Percentiles rank a stretch among this genome's conserved stretches.
These are phyloP conservation scores for Schlechtendalia chinensis DNA, from an alignment of 1,140 invertebrate genomes.

Conservation along the genomic window DNA sequence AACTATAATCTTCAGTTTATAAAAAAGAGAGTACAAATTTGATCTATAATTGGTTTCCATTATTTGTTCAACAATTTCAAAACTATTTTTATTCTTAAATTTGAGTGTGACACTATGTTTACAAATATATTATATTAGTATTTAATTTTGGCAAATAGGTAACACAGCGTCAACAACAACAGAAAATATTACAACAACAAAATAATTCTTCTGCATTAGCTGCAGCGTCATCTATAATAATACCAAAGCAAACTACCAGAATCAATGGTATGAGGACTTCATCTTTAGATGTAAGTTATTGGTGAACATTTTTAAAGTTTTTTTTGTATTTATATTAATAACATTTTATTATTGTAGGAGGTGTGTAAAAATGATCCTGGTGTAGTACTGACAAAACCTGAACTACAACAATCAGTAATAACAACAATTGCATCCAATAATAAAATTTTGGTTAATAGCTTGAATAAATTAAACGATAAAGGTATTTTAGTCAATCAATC, in stretches of 20 bases:
- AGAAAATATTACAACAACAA: constrained; percentile 46
- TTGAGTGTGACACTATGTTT: background rate
- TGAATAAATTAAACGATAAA: constrained; percentile 64
- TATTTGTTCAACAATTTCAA: background rate
- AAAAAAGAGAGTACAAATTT: background rate
- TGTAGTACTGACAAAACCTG: constrained; percentile 12
- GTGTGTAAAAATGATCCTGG: constrained; percentile 3
- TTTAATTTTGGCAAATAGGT: constrained; percentile 41
- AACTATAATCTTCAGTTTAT: background rate
- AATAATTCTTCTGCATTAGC: background rate
- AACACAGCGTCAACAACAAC: constrained; percentile 49
- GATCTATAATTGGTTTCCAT: too few species aligned
- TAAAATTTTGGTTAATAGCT: constrained; percentile 65
- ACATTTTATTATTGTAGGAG: background rate
- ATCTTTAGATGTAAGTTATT: constrained; percentile 16
- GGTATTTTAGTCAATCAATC: constrained; percentile 58
- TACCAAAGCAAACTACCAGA: constrained; percentile 29
- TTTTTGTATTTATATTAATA: background rate
- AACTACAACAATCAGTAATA: constrained; percentile 32
- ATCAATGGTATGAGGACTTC: constrained; percentile 24
- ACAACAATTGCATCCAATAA: constrained; percentile 52
- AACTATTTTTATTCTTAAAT: background rate
- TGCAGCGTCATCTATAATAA: background rate
- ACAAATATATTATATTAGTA: background rate
- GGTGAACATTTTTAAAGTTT: background rate